Evolutionary conservation across 2,113 vertebrate genomes (phyloP).

Genomic region (Alectura lathami): DNA sequence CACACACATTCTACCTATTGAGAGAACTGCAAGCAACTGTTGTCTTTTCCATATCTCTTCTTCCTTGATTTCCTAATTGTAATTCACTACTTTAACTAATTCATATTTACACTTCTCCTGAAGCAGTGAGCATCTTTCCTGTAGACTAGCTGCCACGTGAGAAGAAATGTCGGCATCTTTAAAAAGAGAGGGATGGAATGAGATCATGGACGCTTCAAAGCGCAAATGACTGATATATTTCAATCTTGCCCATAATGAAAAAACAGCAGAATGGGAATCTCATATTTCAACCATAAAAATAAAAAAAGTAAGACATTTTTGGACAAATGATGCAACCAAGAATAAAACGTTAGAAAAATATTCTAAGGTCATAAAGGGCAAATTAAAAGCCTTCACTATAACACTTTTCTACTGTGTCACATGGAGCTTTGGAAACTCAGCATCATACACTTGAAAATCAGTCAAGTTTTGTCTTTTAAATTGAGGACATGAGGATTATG

Average conservation of each 20-base stretch:
- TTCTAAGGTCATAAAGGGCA: not conserved
- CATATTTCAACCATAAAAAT: not conserved
- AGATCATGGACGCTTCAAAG: not conserved
- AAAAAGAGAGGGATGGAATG: not conserved
- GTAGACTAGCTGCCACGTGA: not conserved
- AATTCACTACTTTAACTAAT: not conserved
- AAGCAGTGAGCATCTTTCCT: not conserved
- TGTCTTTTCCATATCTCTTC: not conserved
- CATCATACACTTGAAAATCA: not conserved
- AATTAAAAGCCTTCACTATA: not conserved
- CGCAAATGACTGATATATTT: not conserved
- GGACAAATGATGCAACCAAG: not conserved
- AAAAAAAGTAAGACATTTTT: not conserved
- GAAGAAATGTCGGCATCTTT: not conserved
- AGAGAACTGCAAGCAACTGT: not conserved
- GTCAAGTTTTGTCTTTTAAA: not conserved
- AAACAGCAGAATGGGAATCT: not conserved
- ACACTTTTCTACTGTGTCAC: not conserved
- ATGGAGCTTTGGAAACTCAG: not conserved
- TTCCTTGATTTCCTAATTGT: not conserved
- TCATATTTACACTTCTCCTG: not conserved
- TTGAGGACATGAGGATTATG: not conserved
- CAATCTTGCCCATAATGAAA: not conserved
- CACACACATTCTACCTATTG: accelerated
- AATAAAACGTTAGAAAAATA: not conserved